Evolutionary conservation across 2,113 vertebrate genomes (phyloP).

Genomic region (Phalacrocorax pelagicus): DNA sequence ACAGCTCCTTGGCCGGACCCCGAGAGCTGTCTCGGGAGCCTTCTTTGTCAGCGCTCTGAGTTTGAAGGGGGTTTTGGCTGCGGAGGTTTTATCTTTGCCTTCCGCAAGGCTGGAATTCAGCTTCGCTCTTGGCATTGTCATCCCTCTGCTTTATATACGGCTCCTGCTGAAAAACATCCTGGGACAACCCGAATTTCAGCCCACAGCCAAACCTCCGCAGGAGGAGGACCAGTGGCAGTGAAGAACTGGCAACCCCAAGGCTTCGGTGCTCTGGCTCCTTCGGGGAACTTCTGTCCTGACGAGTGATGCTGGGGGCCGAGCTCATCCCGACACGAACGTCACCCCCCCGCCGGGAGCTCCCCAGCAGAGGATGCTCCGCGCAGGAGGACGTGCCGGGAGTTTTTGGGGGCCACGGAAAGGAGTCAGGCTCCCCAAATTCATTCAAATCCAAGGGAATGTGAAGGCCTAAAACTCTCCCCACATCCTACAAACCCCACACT

Average conservation of each 20-base stretch:
- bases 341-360: rapidly evolving
- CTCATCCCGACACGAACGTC: rapidly evolving
- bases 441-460: neutral
- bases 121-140: neutral
- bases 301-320: neutral
- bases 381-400: neutral
- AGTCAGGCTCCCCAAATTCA: neutral
- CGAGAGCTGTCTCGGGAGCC: neutral
- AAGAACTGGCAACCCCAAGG: neutral
- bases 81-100: neutral
- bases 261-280: rapidly evolving
- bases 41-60: neutral
- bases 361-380: neutral
- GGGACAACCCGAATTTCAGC: neutral
- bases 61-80: neutral
- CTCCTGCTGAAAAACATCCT: neutral
- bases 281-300: neutral
- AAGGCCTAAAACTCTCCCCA: neutral
- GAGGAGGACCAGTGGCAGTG: neutral
- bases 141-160: neutral
- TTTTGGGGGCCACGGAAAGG: neutral
- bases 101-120: neutral
- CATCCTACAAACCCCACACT: rapidly evolving
- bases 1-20: neutral
- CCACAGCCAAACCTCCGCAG: rapidly evolving